A percentile compares a stretch with the other conserved stretches of the same genome.
These are phyloP conservation scores for Catocala fraxini DNA, from an alignment of 2,888 invertebrate species.

Conservation along the genomic window DNA sequence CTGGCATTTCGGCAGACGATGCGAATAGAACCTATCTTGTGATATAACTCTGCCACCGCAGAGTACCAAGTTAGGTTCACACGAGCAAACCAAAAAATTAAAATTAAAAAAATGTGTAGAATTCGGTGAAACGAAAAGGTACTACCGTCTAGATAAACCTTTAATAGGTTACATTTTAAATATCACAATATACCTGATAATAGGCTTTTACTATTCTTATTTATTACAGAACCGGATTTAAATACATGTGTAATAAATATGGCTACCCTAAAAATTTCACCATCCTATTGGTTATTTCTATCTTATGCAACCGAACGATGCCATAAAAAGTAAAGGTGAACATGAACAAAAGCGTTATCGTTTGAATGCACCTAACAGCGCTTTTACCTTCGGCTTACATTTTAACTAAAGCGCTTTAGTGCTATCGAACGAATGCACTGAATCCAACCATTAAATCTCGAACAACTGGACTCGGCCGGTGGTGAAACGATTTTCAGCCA, in stretches of 20 bases:
- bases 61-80: too few species aligned
- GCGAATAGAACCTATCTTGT: too few species aligned
- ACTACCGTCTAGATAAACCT: too few species aligned
- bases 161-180: background rate
- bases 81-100: too few species aligned
- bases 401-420: constrained; percentile 53
- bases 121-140: background rate
- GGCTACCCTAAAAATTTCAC: background rate
- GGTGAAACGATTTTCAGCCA: constrained; percentile 67
- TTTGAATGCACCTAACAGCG: constrained; percentile 53
- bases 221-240: too few species aligned
- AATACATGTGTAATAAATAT: background rate
- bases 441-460: constrained; percentile 61
- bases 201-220: too few species aligned
- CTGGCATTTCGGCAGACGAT: too few species aligned
- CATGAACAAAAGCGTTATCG: constrained; percentile 52
- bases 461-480: constrained; percentile 58
- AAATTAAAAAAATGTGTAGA: too few species aligned
- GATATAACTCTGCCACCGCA: too few species aligned
- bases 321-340: constrained; percentile 42
- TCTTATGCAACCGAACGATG: constrained; percentile 10
- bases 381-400: constrained; percentile 54
- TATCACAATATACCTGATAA: too few species aligned
- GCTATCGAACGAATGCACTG: constrained; percentile 52
- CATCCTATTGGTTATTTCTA: background rate